Evolutionary conservation across 2,113 vertebrate genomes (phyloP), one percentile per base, ranked within the genome.

Genomic region (Hippocampus guttulatus): DNA sequence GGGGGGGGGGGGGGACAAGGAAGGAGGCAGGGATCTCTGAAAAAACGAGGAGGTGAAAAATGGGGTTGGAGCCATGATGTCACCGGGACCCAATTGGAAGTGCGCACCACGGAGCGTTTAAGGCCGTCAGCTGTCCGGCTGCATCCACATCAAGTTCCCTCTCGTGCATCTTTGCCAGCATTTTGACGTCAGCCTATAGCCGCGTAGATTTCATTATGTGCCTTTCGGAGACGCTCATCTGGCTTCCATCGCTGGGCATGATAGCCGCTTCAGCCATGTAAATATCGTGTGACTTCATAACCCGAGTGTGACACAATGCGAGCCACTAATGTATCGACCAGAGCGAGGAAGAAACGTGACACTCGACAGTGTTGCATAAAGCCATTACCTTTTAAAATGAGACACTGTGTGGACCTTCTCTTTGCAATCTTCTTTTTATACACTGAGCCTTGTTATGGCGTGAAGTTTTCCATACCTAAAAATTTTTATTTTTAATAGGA

Each of bases 51-150:
- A 83, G 82, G 76, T 78, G 77, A 86, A 87, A 86, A 76, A 76
- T 84, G 71, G 84, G 73, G 85, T 73, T 80, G 86, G 86, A 87
- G 66, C 87, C 84, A 83, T 94, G 92, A 94, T 92, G 90, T 95
- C 93, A 94, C 81, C 74, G 64, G 67, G 72, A 89, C 81, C 92
- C 93, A 91, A 86, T 92, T 71, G 54, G 38, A 84, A 83, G 82
- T 72, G 77, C 72, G 73, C 81, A 69, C 82, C 71, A 64, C 65
- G 80, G 86, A 88, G 79, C 73, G 78, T 88, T 83, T 81, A 79
- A 84, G 77, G 76, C 75, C 68, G 75, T 91, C 89, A 91, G 91
- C 89, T 91, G 88, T 90, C 88, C 82, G 81, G 70, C 84, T 89
- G 78, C 77, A 77, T 91, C 89, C 79, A 81, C 80, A 79, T 80